A percentile compares a stretch with the other conserved stretches of the same genome.
Conservation (phyloP, 2,888 invertebrate species). For the Eustalomyia histrio region DNA sequence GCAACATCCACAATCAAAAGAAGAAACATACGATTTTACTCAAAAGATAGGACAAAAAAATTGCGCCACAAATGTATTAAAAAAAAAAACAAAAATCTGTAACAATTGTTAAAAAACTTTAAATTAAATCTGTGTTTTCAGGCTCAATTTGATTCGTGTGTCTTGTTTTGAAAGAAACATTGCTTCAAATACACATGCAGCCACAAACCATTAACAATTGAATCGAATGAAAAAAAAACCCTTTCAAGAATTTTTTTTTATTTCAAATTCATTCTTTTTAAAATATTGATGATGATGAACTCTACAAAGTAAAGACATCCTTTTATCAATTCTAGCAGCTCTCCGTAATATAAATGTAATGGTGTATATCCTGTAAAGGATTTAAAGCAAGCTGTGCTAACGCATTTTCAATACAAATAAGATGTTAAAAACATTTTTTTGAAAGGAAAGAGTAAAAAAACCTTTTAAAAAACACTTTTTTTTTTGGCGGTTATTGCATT, state of each 20-base stretch:
- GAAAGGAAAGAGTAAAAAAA: neutral
- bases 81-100: slow-evolving; percentile 48
- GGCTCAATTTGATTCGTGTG: slow-evolving; percentile 76
- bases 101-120: slow-evolving; percentile 67
- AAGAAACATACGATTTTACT: slow-evolving; percentile 6
- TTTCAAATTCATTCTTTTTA: slow-evolving; percentile 35
- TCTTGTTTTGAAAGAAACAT: neutral
- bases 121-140: slow-evolving; percentile 78
- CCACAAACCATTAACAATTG: slow-evolving; percentile 37
- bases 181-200: slow-evolving; percentile 13
- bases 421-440: neutral
- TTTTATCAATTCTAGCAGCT: slow-evolving; percentile 9
- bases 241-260: neutral
- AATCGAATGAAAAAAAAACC: slow-evolving; percentile 15
- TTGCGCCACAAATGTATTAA: slow-evolving; percentile 61
- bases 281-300: slow-evolving; percentile 42
- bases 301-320: slow-evolving; percentile 27
- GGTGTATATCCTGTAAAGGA: slow-evolving; percentile 39
- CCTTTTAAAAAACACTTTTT: slow-evolving; percentile 11
- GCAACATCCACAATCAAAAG: neutral
- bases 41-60: slow-evolving; percentile 28
- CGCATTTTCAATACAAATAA: slow-evolving; percentile 21
- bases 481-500: slow-evolving; percentile 43
- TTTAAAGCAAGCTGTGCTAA: slow-evolving; percentile 51
- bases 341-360: slow-evolving; percentile 34